Evolutionary conservation across 1,140 invertebrate species (phyloP).

Genomic region (Drosophila parabipectinata): DNA sequence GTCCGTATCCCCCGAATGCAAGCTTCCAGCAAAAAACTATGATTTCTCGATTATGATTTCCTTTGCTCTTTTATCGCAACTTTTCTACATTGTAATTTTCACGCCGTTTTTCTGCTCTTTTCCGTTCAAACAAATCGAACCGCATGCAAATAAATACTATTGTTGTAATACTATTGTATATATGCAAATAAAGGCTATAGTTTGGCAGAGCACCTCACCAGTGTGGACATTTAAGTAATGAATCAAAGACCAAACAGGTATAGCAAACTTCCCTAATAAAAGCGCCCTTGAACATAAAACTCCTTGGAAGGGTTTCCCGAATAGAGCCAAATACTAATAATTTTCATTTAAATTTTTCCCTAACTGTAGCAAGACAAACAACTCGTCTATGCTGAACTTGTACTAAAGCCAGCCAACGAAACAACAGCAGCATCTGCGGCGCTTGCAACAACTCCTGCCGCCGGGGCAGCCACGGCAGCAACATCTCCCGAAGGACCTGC

Average conservation of each 20-base stretch:
- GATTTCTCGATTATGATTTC: slow-evolving; percentile 34
- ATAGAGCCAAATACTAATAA: slow-evolving; percentile 1
- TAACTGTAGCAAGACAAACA: slow-evolving; percentile 81
- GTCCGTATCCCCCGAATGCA: slow-evolving; percentile 24
- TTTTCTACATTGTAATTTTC: slow-evolving; percentile 37
- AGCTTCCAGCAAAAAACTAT: slow-evolving; percentile 46
- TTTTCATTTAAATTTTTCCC: neutral
- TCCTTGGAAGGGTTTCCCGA: neutral
- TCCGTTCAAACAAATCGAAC: slow-evolving; percentile 35
- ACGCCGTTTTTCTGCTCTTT: slow-evolving; percentile 55
- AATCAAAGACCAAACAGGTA: slow-evolving; percentile 49
- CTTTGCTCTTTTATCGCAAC: slow-evolving; percentile 49
- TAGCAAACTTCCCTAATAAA: slow-evolving; percentile 33
- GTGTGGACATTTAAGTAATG: slow-evolving; percentile 81
- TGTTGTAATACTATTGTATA: slow-evolving; percentile 43
- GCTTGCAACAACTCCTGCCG: slow-evolving; percentile 54
- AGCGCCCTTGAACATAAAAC: neutral
- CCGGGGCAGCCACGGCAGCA: slow-evolving; percentile 67
- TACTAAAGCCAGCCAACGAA: slow-evolving; percentile 84
- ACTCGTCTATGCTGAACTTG: slow-evolving; percentile 87
- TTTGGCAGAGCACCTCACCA: slow-evolving; percentile 81
- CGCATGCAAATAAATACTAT: slow-evolving; percentile 52
- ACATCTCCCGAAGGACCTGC: slow-evolving; percentile 42
- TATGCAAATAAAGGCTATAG: slow-evolving; percentile 71
- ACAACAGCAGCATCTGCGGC: slow-evolving; percentile 72